These are phyloP conservation scores for Pantherophis alleghaniensis DNA, from an alignment of 2,797 vertebrate genomes.

Conservation along the genomic window DNA sequence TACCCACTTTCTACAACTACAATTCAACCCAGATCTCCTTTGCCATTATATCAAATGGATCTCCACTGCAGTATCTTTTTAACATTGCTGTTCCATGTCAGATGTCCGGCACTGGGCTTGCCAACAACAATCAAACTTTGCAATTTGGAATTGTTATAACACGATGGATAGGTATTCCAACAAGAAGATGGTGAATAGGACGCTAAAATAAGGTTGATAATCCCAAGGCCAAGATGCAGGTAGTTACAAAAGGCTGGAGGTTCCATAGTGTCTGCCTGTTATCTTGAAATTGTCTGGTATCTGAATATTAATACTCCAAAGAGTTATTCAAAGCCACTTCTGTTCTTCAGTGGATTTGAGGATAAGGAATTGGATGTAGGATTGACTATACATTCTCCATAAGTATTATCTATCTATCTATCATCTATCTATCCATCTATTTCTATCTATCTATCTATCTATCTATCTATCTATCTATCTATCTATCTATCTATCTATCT, in stretches of 20 bases:
- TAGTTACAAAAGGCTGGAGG: neutral
- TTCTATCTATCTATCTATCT: neutral
- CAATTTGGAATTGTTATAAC: neutral
- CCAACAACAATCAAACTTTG: neutral
- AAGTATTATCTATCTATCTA: constrained; percentile 34
- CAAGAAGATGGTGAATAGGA: neutral
- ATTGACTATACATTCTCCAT: constrained; percentile 55
- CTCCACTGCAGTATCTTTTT: neutral
- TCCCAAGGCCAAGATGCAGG: neutral
- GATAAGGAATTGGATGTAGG: neutral
- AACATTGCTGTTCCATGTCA: neutral
- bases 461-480: neutral
- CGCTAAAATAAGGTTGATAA: neutral
- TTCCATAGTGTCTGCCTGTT: neutral
- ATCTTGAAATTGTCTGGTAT: neutral
- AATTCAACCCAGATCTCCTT: neutral
- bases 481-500: too few species aligned
- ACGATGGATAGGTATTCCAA: neutral
- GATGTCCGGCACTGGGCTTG: neutral
- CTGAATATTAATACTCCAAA: constrained; percentile 50
- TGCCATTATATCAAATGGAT: neutral
- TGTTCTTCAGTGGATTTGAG: constrained; percentile 41
- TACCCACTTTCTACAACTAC: neutral
- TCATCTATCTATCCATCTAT: neutral
- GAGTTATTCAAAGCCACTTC: constrained; percentile 47